Conservation (phyloP, 2,888 invertebrate genomes). For the Trachelus iudaicus region DNA sequence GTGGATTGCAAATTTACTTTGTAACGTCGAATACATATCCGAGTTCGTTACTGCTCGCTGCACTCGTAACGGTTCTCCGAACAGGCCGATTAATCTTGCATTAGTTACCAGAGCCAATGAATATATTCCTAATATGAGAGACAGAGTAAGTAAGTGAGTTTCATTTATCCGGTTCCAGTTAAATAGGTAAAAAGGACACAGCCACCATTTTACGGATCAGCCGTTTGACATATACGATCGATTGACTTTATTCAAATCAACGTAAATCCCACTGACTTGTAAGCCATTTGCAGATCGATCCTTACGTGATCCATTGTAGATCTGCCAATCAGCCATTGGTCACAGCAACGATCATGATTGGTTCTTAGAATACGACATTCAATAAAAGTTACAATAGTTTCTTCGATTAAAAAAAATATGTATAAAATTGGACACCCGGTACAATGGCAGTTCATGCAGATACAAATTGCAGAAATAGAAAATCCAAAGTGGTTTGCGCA, state of each 20-base stretch:
- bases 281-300: neutral
- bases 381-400: neutral
- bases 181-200: neutral
- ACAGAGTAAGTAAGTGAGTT: neutral
- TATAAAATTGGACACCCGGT: too few relatives aligned
- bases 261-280: neutral
- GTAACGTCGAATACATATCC: neutral
- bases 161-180: neutral
- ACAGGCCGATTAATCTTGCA: neutral
- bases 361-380: neutral
- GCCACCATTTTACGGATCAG: neutral
- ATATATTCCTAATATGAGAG: neutral
- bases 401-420: neutral
- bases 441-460: too few relatives aligned
- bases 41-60: neutral
- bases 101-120: neutral
- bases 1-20: neutral
- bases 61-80: neutral
- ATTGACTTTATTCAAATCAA: neutral
- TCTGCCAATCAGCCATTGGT: slow-evolving; percentile 2
- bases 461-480: neutral
- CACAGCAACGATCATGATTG: neutral
- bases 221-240: neutral
- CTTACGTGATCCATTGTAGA: neutral
- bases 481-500: neutral